A percentile compares a stretch with the other conserved stretches of the same genome.
Conservation (phyloP, 2,113 vertebrate species). For the Alectura lathami region DNA sequence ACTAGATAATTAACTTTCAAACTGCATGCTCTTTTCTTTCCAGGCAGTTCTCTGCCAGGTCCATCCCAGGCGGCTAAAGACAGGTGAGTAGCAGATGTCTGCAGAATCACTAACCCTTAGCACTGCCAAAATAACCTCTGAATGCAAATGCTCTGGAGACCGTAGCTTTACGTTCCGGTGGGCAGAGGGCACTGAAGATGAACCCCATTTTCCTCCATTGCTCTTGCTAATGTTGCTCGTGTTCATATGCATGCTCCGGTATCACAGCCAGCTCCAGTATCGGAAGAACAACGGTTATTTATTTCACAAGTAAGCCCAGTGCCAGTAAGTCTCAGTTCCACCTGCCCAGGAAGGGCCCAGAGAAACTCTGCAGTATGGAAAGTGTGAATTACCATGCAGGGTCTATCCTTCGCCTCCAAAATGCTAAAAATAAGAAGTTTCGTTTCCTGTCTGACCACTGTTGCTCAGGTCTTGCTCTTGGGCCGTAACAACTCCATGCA, state of each 20-base stretch:
- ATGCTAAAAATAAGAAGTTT: background rate
- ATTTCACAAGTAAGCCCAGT: background rate
- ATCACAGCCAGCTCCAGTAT: background rate
- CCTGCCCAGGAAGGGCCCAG: background rate
- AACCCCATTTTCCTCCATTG: background rate
- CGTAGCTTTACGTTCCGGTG: background rate
- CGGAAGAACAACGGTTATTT: background rate
- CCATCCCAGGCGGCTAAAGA: slow-evolving; percentile 30
- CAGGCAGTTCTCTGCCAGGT: slow-evolving; percentile 1
- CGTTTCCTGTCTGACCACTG: background rate
- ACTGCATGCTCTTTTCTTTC: background rate
- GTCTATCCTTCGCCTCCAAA: background rate
- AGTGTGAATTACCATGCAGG: background rate
- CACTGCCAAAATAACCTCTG: background rate
- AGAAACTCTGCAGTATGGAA: background rate
- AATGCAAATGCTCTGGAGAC: background rate
- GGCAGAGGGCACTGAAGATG: background rate
- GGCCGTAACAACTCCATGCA: no score
- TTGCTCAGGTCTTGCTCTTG: background rate
- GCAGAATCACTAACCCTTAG: background rate
- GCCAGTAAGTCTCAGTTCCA: background rate
- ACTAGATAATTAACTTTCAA: background rate
- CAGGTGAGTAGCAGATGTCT: slow-evolving; percentile 49
- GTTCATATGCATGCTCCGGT: background rate
- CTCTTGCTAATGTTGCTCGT: background rate